Base-by-base conservation (phyloP, 2,797 vertebrate genomes). In the Poeciliopsis paucimaculata region DNA sequence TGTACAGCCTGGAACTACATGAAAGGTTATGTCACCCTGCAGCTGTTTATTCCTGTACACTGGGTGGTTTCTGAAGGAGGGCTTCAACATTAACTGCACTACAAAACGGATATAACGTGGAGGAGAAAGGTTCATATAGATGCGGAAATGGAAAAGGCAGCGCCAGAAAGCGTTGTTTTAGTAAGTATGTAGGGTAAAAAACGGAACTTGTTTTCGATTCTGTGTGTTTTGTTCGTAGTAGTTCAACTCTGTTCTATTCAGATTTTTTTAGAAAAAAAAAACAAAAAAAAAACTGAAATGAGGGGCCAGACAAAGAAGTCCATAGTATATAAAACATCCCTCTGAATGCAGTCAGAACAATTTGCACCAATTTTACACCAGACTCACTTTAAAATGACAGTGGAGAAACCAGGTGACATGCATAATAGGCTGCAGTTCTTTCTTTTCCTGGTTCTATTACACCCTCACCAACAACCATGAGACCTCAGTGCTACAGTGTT, bases 1-100 rank as follows among this genome's bases (percentile, higher is more conserved):
- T 96, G 95, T 97, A 97, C 96, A 97, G 96, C 94, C 95, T 93
- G 95, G 95, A 91, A 94, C 94, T 96, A 98, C 98, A 98, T 94
- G 96, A 98, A 98, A 99, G 98, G 98, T 97, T 97, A 97, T 97
- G 97, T 98, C 97, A 97, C 97, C 97, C 96, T 91, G 94, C 91
- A 97, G 98, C 97, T 98, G 97, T 99, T 99, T 99, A 96, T 96
- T 94, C 94, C 79, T 79, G 90, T 95, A 94, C 95, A 96, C 96
- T 96, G 96, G 96, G 97, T 96, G 95, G 96, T 96, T 96, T 95
- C 96, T 95, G 95, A 95, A 96, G 95, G 95, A 95, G 94, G 91
- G 80, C 94, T 94, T 91, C 87, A 89, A 93, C 88, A 94, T 91
- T 95, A 96, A 95, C 94, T 74, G 86, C 95, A 95, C 94, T 96